Base-by-base conservation (phyloP, 2,888 invertebrate species). In the Tenthredo mesomela region DNA sequence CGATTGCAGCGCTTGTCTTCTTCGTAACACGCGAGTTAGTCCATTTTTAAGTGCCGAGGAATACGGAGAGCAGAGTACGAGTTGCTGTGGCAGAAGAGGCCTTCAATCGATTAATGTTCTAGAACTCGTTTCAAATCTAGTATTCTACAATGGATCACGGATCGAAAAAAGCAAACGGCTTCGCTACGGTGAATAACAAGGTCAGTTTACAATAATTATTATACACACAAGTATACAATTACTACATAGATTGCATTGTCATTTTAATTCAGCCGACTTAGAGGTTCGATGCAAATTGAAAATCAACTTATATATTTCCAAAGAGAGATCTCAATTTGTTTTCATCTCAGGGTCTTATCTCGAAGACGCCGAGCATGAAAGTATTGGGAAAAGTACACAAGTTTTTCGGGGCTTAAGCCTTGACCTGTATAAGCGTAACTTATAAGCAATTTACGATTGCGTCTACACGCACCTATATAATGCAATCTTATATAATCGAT, bases 41-140 rank as follows among this genome's bases (percentile, higher is more conserved):
- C 12, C 50, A 21, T 73, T 77, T 50, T 33, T 54, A 40, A 54
- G 50, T 77, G 29, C 77, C 50, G 77, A 77, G 77, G 77, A 77
- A 50, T 29, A 54, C 25, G 47, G 33, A 54, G 50, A 75, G 50
- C 33, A 54, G 33, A 40, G 33, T 54, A 77, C 75, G n/a, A 29
- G 25, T 67, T n/a, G 77, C 54, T 29, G 50, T 33, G 15, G 21
- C 37, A 50, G 50, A 40, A 50, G 18, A 7, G 50, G 18, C 50
- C 40, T 54, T 54, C 77, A 10, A 75, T 75, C 7, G 40, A 77
- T 54, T 6, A 25, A n/a, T 77, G 40, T n/a, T 6, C 40, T 40
- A 61, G 21, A 80, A 40, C 40, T 61, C 33, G 9, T 77, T 77
- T 25, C 5, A 18, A 33, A 25, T 67, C 33, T 33, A n/a, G n/a